These are phyloP conservation scores for Drosophila pectinifera DNA, from an alignment of 1,140 invertebrate genomes.

Conservation along the genomic window DNA sequence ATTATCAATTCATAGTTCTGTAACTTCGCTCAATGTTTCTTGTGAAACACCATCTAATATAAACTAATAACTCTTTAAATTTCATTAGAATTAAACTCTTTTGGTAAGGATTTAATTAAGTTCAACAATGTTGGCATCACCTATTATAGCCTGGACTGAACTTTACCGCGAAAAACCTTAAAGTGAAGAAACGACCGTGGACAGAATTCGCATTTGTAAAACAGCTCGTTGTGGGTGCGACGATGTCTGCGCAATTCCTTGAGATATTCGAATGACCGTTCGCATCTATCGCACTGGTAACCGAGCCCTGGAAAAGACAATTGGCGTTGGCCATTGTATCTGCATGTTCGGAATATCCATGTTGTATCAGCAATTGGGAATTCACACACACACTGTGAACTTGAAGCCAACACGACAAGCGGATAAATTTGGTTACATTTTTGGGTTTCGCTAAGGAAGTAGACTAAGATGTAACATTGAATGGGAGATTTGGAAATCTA, in stretches of 20 bases:
- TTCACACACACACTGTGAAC: slow-evolving; percentile 27
- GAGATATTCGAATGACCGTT: slow-evolving; percentile 86
- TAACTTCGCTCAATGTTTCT: too few species aligned
- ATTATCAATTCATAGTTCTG: not conserved
- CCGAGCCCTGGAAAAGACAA: slow-evolving; percentile 77
- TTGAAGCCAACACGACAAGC: slow-evolving; percentile 13
- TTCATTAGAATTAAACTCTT: not conserved
- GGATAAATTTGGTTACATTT: slow-evolving; percentile 13
- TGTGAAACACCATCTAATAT: too few species aligned
- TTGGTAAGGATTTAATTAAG: not conserved
- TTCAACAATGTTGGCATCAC: slow-evolving; percentile 16
- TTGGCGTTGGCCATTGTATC: slow-evolving; percentile 38
- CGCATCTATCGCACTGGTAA: slow-evolving; percentile 86
- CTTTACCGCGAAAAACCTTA: slow-evolving; percentile 84
- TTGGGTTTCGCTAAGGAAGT: not conserved
- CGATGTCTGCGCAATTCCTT: slow-evolving; percentile 86
- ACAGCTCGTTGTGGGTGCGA: slow-evolving; percentile 87
- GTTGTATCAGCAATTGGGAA: slow-evolving; percentile 27
- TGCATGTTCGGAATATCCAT: slow-evolving; percentile 22
- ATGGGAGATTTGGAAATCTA: slow-evolving; percentile 3
- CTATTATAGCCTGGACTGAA: slow-evolving; percentile 1
- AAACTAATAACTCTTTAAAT: not conserved
- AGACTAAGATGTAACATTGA: slow-evolving; percentile 1
- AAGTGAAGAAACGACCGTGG: slow-evolving; percentile 86
- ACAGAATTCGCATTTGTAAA: slow-evolving; percentile 87